Base-by-base conservation (phyloP, 2,888 invertebrate genomes). In the Lycocerus yunnanus region DNA sequence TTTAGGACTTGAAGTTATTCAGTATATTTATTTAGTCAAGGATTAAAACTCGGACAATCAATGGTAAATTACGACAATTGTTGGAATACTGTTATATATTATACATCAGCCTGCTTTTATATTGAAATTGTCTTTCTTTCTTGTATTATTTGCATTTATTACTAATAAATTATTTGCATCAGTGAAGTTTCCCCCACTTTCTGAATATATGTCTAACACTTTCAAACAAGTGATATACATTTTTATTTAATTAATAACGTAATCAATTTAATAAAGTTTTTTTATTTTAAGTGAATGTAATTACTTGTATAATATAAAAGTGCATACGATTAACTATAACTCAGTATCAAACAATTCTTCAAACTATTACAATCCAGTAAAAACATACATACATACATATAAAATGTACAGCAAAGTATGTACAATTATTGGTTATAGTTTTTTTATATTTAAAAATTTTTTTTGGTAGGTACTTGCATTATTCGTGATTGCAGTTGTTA, bases 231-330 rank as follows among this genome's bases (percentile, higher is more conserved):
- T 61, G 18, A 68, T 68, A 72, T 43, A n/a, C n/a, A 43, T n/a
- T 43, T 72, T 72, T 68, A 65, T 72, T 61, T 63, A 58, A 68
- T 68, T 72, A 72, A 68, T 72, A 72, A 72, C 20, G 68, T 15
- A 72, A 72, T 63, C 21, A 43, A n/a, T 43, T 14, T 18, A 20
- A 66, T 27, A 69, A 14, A 69, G 69, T 65, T 18, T 58, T 68
- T 43, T 68, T 66, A 73, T 69, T 73, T 72, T 21, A 61, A 73
- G 73, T 73, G 73, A 73, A 69, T 18, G 73, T 69, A 15, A 59
- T 15, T 15, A 66, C 59, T 66, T 66, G 59, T 14, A 43, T 43
- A 43, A 16, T 73, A 73, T 73, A 73, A 65, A 73, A 73, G 73
- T 59, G 15, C 59, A 69, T 14, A 11, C 65, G 21, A 66, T 73